Base-by-base conservation (phyloP, 2,888 invertebrate species). In the Bombylius discolor region DNA sequence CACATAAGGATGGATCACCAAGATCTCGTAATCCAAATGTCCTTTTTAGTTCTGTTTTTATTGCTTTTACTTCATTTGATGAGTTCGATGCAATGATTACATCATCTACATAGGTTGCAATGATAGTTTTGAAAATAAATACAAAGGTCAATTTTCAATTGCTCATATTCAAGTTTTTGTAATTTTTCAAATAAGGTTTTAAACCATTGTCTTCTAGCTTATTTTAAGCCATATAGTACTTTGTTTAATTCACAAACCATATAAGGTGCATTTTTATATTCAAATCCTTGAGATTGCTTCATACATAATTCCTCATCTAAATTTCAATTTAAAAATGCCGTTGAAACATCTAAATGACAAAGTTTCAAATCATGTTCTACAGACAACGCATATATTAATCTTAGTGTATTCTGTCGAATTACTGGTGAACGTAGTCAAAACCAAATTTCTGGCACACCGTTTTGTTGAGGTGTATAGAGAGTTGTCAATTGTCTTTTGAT, bases 171-270 rank as follows among this genome's bases (percentile, higher is more conserved):
- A 62, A 52, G 42, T 62, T 49, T 52, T 52, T n/a, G 56, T 32
- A 64, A 54, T 49, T 58, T 59, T 33, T 57, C 55, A 42, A 63
- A 56, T 9, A 66, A 55, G 36, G 60, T 60, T 36, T 58, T 52
- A 48, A 62, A 59, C 60, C 63, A 64, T 23, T 60, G 58, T 45
- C 59, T 52, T 36, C 62, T 61, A 5, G 62, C 60, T 56, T 64
- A 61, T 13, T 61, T 60, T 11, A 61, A 47, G 5, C 61, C 61
- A 39, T 64, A 63, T 3, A 63, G 33, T 5, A 62, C 59, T 45
- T 61, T 65, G n/a, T 60, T 55, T 5, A 64, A 51, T 33, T 53
- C 52, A 36, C 59, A 63, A 6, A 61, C 61, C n/a, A n/a, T n/a
- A n/a, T n/a, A n/a, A n/a, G n/a, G n/a, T n/a, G n/a, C n/a, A n/a